These are phyloP conservation scores for Malurus splendens DNA, from an alignment of 2,797 vertebrate species.

Conservation along the genomic window DNA sequence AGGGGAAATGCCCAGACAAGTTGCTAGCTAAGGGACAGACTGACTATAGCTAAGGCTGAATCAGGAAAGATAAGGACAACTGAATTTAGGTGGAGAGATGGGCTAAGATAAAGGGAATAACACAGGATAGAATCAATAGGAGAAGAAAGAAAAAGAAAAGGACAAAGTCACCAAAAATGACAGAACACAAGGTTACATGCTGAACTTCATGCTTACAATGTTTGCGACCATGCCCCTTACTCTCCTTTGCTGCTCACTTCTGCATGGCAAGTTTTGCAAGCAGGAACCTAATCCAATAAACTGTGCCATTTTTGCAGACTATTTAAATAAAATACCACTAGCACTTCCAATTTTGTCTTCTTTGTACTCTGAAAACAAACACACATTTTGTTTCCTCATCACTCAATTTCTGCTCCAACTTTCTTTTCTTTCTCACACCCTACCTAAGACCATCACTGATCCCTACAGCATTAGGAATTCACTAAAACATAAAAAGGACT, in stretches of 20 bases:
- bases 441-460: neutral
- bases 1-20: slow-evolving; percentile 2
- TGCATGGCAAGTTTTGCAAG: neutral
- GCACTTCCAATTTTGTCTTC: neutral
- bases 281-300: neutral
- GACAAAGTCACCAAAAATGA: slow-evolving; percentile 45
- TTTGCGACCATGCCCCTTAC: neutral
- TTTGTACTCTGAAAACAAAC: neutral
- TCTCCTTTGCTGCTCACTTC: neutral
- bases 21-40: neutral
- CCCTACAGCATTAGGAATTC: neutral
- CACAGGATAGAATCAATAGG: slow-evolving; percentile 37
- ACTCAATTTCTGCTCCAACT: neutral
- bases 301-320: neutral
- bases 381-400: neutral
- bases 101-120: slow-evolving; percentile 40
- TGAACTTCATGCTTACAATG: slow-evolving; percentile 11
- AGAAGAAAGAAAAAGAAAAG: slow-evolving; percentile 56
- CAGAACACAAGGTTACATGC: slow-evolving; percentile 40
- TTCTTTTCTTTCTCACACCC: neutral
- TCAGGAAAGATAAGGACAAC: slow-evolving; percentile 11
- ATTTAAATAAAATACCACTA: neutral
- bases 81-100: neutral
- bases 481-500: neutral
- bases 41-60: slow-evolving; percentile 2